Base-by-base conservation (phyloP, 2,888 invertebrate species). In the Trilocha varians region DNA sequence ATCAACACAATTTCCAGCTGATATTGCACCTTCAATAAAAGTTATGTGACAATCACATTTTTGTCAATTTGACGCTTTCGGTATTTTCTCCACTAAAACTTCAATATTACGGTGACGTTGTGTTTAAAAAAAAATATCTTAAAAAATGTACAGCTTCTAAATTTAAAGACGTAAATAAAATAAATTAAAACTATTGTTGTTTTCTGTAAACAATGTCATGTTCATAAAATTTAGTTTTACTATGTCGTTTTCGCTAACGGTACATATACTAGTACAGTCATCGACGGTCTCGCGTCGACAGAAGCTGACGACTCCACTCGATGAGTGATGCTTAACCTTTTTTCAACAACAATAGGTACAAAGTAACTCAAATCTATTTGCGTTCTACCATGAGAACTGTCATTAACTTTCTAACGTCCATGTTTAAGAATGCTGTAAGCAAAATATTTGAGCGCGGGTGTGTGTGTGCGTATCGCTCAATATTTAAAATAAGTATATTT, bases 271-370 rank as follows among this genome's bases (percentile, higher is more conserved):
- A 9, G 8, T 6, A 48, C 48, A 50, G 48, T 45, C 47, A 52
- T 45, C 50, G 48, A 15, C 47, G 32, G 40, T 43, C 38, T 39
- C 37, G 42, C 39, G 36, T 41, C 43, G 43, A 46, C 50, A 47
- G 48, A 52, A 48, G 46, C 50, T 43, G 38, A 48, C 48, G 51
- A 50, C 50, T 17, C 42, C 35, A 46, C 41, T 46, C 55, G 63
- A 59, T 39, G 63, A 64, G 49, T 61, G 63, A 63, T 56, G 55
- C 41, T 41, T 43, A 37, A 54, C 48, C 51, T 52, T 58, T 60
- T 60, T 61, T 56, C 37, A 34, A 42, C 39, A 38, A 43, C 38
- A 52, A 52, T 38, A 57, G 25, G 11, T 25, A 9, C 49, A 51
- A 51, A 55, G 47, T 39, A 45, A 48, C 50, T 32, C 42, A 39